Evolutionary conservation across 2,113 vertebrate genomes (phyloP), one percentile per base, ranked within the genome.

Genomic region (Vidua macroura): DNA sequence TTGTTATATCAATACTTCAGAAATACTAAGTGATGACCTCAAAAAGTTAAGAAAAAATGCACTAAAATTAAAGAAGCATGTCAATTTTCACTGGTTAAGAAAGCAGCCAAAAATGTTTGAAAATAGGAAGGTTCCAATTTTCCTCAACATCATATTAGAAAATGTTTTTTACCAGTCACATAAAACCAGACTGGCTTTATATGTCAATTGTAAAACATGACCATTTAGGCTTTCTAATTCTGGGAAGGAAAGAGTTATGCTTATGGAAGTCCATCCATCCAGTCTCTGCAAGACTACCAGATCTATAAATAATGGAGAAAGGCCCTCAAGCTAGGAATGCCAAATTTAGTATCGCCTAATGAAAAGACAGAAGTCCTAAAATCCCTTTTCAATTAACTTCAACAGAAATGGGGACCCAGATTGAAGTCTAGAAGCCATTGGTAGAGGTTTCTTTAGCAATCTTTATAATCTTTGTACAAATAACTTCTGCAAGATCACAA

Each of bases 311-410:
- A 96, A 96, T 94, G 76, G 62, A 95, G 62, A 90, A 90, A 81
- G 79, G 85, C 93, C 93, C 93, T 96, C 73, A 86, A 96, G 94
- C 92, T 92, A 96, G 37, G 53, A 48, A 84, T 58, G 93, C 92
- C 95, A 96, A 94, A 96, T 96, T 97, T 97, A 96, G 95, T 90
- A 97, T 75, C 6, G 1, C 72, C 88, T 94, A 95, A 96, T 96
- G 92, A 96, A 96, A 96, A 94, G 90, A 95, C 33, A 93, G 58
- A 87, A 92, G 79, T 83, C 64, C 35, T 94, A 66, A 95, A 96
- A 93, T 93, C 92, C 67, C 41, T 94, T 96, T 97, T 96, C 88
- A 95, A 93, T 93, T 92, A 95, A 92, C 92, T 93, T 83, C 76
- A 94, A 66, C 44, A 96, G 87, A 96, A 93, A 80, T 67, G 43